A percentile compares a stretch with the other conserved stretches of the same genome.
phyloP scores from a whole-genome alignment of 2,113 vertebrate genomes.

The Gracilinanus agilis region DNA sequence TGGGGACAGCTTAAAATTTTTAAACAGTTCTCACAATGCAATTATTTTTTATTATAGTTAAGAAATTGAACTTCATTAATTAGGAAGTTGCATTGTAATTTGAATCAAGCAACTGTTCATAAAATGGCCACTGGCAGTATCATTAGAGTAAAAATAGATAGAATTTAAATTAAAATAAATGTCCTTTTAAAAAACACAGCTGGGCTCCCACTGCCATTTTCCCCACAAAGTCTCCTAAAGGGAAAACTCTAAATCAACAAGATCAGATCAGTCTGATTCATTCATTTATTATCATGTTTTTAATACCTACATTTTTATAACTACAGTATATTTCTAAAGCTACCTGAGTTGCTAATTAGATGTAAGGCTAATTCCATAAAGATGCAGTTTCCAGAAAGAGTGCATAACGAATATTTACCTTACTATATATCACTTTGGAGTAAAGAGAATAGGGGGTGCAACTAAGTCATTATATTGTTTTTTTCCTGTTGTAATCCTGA shows the following conservation, averaged over 20 bases:
- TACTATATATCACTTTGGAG: neutral
- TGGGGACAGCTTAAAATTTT: slow-evolving; percentile 24
- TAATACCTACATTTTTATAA: neutral
- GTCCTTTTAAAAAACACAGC: slow-evolving; percentile 47
- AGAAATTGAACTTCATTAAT: slow-evolving; percentile 71
- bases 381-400: neutral
- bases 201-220: slow-evolving; percentile 46
- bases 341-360: slow-evolving; percentile 35
- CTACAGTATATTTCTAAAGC: neutral
- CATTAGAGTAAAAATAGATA: slow-evolving; percentile 70
- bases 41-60: slow-evolving; percentile 50
- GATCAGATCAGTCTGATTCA: slow-evolving; percentile 27
- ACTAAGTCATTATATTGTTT: neutral
- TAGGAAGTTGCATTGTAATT: slow-evolving; percentile 67
- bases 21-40: slow-evolving; percentile 35
- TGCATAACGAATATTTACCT: slow-evolving; percentile 15
- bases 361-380: slow-evolving; percentile 42
- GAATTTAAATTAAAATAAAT: slow-evolving; percentile 72
- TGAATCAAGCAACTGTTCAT: slow-evolving; percentile 58
- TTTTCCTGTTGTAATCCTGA: neutral
- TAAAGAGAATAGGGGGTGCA: neutral
- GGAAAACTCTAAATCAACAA: slow-evolving; percentile 50
- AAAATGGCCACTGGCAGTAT: slow-evolving; percentile 58
- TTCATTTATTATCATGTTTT: slow-evolving; percentile 26
- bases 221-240: slow-evolving; percentile 36